phyloP scores from a whole-genome alignment of 2,113 vertebrate genomes.

The Eubucco bourcierii region DNA sequence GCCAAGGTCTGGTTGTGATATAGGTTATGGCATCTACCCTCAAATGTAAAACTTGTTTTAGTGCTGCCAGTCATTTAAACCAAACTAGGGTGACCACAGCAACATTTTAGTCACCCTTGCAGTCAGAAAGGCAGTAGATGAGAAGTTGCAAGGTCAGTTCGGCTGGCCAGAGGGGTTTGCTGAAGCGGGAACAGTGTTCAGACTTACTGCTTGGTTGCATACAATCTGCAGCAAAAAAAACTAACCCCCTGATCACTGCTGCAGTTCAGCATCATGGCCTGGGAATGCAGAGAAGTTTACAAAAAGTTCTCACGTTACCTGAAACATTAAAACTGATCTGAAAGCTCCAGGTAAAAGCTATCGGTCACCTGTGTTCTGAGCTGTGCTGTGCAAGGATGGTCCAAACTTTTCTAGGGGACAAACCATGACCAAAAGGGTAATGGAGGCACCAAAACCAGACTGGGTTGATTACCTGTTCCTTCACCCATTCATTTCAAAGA shows the following conservation, averaged over 20 bases:
- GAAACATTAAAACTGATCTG: not conserved
- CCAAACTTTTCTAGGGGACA: not conserved
- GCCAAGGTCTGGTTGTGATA: not conserved
- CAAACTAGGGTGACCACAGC: conserved; percentile 40
- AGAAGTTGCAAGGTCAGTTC: not conserved
- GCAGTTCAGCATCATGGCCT: not conserved
- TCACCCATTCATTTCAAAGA: conserved; percentile 31
- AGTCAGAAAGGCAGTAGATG: conserved; percentile 17
- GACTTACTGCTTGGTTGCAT: not conserved
- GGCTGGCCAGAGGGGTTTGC: not conserved
- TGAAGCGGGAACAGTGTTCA: not conserved
- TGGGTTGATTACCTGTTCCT: conserved; percentile 26
- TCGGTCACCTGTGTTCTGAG: not conserved
- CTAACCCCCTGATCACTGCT: not conserved
- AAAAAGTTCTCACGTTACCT: not conserved
- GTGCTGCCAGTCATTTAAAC: conserved; percentile 31
- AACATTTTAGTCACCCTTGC: conserved; percentile 27
- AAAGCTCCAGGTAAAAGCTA: not conserved
- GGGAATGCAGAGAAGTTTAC: not conserved
- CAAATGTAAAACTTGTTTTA: not conserved
- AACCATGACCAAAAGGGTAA: conserved; percentile 13
- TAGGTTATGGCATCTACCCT: conserved; percentile 7
- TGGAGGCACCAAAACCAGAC: not conserved
- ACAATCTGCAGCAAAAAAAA: not conserved
- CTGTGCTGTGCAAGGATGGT: not conserved